phyloP scores from a whole-genome alignment of 2,888 invertebrate genomes.

The Xylota sylvarum region DNA sequence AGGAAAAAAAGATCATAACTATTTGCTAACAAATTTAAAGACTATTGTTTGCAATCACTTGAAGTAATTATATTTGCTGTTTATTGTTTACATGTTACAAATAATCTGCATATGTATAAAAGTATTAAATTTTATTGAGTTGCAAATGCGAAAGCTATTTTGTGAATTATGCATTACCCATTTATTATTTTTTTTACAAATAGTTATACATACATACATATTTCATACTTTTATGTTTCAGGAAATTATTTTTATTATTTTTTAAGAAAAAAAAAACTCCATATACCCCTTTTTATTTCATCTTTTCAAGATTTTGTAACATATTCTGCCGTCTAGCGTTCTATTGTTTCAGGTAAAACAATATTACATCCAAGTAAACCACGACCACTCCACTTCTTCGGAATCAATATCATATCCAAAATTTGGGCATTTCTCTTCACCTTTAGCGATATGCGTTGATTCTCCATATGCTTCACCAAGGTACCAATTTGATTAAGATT shows the following conservation, averaged over 20 bases:
- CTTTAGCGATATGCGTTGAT: conserved; percentile 86
- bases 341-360: conserved; percentile 81
- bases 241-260: not conserved
- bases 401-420: conserved; percentile 88
- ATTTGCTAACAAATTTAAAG: no score
- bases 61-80: no score
- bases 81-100: no score
- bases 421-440: conserved; percentile 86
- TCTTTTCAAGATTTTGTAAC: not conserved
- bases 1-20: no score
- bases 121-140: no score
- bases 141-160: no score
- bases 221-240: not conserved
- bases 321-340: conserved; percentile 49
- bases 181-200: no score
- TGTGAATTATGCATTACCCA: not conserved
- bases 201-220: no score
- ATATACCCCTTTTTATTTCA: not conserved
- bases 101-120: no score
- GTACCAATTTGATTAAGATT: conserved; percentile 89
- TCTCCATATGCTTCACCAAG: conserved; percentile 88
- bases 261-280: not conserved
- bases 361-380: conserved; percentile 92
- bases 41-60: no score
- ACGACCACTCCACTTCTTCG: conserved; percentile 91